Base-by-base conservation (phyloP, 2,888 invertebrate species). In the Pyrocoelia pectoralis region DNA sequence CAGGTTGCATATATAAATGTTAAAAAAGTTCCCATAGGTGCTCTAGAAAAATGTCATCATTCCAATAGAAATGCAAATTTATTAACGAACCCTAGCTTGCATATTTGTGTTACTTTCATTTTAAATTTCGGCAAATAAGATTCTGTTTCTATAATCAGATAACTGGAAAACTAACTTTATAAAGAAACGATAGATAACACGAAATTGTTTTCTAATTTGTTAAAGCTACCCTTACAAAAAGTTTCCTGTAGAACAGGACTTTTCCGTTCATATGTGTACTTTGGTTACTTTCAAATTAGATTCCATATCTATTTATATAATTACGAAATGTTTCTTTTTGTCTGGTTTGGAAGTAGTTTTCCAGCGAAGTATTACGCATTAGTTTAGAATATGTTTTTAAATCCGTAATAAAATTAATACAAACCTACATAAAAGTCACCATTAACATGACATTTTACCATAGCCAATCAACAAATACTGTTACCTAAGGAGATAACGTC, bases 1-100 rank as follows among this genome's bases (percentile, higher is more conserved):
- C 74, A 73, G 77, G 75, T 75, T 75, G 75, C 75, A 76, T 73
- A 73, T 76, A 75, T 77, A 76, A 76, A 77, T 76, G 76, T 74
- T 76, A 69, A 73, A 74, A 76, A 75, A 73, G 74, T 74, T 76
- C 76, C 74, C 72, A 72, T 74, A 77, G 76, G 77, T 77, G 72
- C 74, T 72, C 74, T 73, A 69, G 71, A 72, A 76, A 76, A 76
- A 74, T 74, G 76, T 76, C 76, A 75, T 74, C 76, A 72, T 74
- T 70, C 59, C 62, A 68, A 63, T 70, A 70, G 69, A 74, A 61
- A 61, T 61, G 40, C 57, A 57, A 65, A 61, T 61, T 65, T 61
- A 61, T 57, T 46, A 33, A 52, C 43, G 33, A 46, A 50, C 51
- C 49, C 41, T 48, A 38, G 15, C 18, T 28, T 13, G 15, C 41